These are phyloP conservation scores for Chondrosia reniformis DNA, from an alignment of 37 sponge, comb jelly and placozoan genomes.

Conservation along the genomic window DNA sequence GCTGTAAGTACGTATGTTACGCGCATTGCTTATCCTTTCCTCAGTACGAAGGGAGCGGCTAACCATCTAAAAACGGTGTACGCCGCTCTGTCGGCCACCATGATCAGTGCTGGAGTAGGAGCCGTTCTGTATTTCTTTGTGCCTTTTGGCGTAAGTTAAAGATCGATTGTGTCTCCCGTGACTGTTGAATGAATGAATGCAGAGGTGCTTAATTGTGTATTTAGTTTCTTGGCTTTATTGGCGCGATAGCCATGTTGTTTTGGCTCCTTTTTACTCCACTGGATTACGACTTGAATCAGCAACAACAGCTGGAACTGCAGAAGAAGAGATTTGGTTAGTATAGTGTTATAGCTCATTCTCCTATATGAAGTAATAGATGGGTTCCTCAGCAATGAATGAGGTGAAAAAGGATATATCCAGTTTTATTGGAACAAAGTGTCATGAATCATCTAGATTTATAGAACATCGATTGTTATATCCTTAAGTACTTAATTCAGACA, in stretches of 20 bases:
- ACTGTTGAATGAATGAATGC: too few species aligned
- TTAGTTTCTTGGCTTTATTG: conserved; percentile 1
- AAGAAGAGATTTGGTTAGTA: conserved; percentile 18
- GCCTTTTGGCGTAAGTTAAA: conserved; percentile 31
- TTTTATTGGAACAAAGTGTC: too few species aligned
- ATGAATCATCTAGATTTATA: too few species aligned
- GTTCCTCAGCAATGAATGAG: too few species aligned
- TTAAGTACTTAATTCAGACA: too few species aligned
- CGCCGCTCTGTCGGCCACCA: conserved; percentile 55
- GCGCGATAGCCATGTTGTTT: not conserved
- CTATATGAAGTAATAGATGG: too few species aligned
- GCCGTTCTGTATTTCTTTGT: conserved; percentile 54
- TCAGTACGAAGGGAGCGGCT: conserved; percentile 54
- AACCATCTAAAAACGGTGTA: conserved; percentile 82
- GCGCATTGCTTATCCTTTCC: too few species aligned
- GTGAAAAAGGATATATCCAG: too few species aligned
- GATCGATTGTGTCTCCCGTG: too few species aligned
- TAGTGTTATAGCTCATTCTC: too few species aligned
- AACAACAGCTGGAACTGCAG: not conserved
- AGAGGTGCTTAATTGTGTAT: not conserved
- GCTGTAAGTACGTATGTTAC: too few species aligned
- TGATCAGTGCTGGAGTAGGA: conserved; percentile 62
- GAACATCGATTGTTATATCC: too few species aligned
- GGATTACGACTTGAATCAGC: not conserved
- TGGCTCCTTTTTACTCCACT: conserved; percentile 10